Evolutionary conservation across 2,888 invertebrate species (phyloP).

Genomic region (Zeuzera pyrina): DNA sequence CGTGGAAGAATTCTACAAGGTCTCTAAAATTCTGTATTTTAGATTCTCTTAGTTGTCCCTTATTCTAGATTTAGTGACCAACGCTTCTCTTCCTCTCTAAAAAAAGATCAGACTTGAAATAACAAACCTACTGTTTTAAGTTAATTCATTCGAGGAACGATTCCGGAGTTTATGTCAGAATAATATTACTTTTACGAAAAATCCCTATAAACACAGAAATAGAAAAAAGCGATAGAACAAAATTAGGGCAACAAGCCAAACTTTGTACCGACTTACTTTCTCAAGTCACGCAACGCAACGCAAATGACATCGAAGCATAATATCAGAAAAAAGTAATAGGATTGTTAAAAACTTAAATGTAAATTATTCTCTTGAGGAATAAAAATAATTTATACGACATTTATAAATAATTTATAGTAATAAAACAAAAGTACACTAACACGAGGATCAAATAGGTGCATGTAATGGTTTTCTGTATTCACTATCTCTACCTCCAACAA

Average conservation of each 20-base stretch:
- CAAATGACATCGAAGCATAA: constrained; percentile 46
- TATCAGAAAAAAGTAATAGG: constrained; percentile 36
- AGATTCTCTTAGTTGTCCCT: too few species aligned
- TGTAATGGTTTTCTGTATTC: constrained; percentile 31
- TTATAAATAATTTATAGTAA: constrained; percentile 2
- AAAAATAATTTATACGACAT: constrained; percentile 9
- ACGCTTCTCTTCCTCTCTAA: too few species aligned
- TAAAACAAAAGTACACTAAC: constrained; percentile 14
- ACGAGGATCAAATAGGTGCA: constrained; percentile 19
- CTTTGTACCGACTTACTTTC: constrained; percentile 53
- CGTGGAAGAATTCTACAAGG: constrained; percentile 33
- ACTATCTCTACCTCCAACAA: constrained; percentile 34
- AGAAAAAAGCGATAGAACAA: constrained; percentile 50
- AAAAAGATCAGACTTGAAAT: too few species aligned
- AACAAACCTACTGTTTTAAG: too few species aligned
- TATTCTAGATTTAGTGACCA: too few species aligned
- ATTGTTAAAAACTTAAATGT: constrained; percentile 25
- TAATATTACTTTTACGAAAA: too few species aligned
- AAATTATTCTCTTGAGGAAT: constrained; percentile 20
- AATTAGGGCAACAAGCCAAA: constrained; percentile 62
- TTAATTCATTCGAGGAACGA: too few species aligned
- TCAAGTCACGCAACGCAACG: constrained; percentile 59
- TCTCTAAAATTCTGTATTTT: too few species aligned
- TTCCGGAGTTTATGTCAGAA: too few species aligned
- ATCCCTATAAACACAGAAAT: constrained; percentile 46